phyloP scores from a whole-genome alignment of 2,113 vertebrate species.

The Lamprologus tigripictilis region DNA sequence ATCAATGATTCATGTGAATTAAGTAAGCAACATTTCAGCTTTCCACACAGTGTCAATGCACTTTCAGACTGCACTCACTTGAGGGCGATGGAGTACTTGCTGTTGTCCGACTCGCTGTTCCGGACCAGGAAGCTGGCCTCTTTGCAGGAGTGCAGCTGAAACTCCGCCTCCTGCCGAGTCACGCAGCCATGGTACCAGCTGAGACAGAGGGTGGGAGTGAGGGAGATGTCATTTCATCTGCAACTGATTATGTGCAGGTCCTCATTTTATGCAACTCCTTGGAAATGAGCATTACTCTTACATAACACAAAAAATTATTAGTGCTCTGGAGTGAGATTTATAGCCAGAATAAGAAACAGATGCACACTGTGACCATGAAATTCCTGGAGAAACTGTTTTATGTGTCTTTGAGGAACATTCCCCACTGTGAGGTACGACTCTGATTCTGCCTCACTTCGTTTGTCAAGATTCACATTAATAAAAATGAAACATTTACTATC shows the following conservation, averaged over 20 bases:
- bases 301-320: neutral
- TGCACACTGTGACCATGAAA: neutral
- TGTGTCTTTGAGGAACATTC: neutral
- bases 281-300: neutral
- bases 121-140: constrained; percentile 87
- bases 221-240: neutral
- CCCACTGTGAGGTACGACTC: neutral
- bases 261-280: neutral
- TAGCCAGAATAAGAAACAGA: neutral
- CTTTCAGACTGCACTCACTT: constrained; percentile 72
- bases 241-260: neutral
- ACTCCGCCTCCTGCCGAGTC: constrained; percentile 80
- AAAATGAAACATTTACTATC: neutral
- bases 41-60: neutral
- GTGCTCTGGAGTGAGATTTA: neutral
- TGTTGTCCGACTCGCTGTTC: constrained; percentile 82
- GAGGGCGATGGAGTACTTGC: constrained; percentile 87
- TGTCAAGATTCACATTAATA: neutral
- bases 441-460: neutral
- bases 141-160: constrained; percentile 76
- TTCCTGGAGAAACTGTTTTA: neutral
- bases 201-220: neutral
- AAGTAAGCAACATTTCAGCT: neutral
- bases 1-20: neutral
- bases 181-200: constrained; percentile 89